These are phyloP conservation scores for Erebia ligea DNA, from an alignment of 2,888 invertebrate species.

Conservation along the genomic window DNA sequence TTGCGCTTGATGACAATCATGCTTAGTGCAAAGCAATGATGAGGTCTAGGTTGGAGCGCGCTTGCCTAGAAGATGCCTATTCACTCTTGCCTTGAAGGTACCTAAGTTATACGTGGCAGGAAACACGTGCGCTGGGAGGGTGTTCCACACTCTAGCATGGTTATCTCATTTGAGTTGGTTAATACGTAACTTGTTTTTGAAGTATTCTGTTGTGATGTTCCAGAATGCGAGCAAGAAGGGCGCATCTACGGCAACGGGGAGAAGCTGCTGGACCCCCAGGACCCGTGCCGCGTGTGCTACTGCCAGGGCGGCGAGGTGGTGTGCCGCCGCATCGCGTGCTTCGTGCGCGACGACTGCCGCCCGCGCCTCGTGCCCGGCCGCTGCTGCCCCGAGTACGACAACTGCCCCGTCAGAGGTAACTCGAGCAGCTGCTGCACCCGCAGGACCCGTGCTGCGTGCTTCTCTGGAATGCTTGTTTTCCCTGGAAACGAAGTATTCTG, in stretches of 20 bases:
- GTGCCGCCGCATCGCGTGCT: slow-evolving; percentile 90
- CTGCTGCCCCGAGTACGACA: slow-evolving; percentile 92
- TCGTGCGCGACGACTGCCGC: slow-evolving; percentile 89
- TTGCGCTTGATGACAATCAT: too few relatives aligned
- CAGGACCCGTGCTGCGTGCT: neutral
- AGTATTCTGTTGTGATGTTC: slow-evolving; percentile 46
- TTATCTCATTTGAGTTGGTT: too few relatives aligned
- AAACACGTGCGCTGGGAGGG: too few relatives aligned
- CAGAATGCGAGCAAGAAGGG: slow-evolving; percentile 91
- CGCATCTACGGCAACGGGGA: slow-evolving; percentile 90
- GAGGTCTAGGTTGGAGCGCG: too few relatives aligned
- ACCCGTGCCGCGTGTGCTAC: slow-evolving; percentile 91
- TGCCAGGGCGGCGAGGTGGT: slow-evolving; percentile 91
- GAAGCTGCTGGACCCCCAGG: slow-evolving; percentile 87
- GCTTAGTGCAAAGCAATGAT: too few relatives aligned
- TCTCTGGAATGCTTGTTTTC: too few relatives aligned
- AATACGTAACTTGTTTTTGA: neutral
- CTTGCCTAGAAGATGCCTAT: too few relatives aligned
- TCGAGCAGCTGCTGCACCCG: neutral
- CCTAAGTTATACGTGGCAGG: too few relatives aligned
- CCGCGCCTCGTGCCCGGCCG: slow-evolving; percentile 88
- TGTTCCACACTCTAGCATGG: too few relatives aligned
- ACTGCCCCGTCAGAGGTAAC: slow-evolving; percentile 88
- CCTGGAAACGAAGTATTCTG: too few relatives aligned
- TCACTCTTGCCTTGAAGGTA: too few relatives aligned